Conservation (phyloP, 1,140 invertebrate genomes). For the Manduca sexta region DNA sequence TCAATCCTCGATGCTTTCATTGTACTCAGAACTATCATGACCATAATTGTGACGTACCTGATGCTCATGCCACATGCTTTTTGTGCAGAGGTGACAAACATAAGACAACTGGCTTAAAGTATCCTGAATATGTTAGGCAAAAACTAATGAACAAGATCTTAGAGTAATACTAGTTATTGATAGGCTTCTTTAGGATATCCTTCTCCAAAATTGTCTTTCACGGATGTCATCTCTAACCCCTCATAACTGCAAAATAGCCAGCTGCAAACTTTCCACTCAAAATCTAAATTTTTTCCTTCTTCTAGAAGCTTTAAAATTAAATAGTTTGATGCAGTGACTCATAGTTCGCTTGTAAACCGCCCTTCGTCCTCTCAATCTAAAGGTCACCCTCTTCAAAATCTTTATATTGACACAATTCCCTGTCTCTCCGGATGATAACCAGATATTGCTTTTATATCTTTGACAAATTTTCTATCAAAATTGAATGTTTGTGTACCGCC, state of each 20-base stretch:
- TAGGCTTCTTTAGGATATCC: not conserved
- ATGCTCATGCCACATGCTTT: not conserved
- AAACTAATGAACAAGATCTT: not conserved
- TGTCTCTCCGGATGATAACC: not conserved
- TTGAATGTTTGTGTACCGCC: not conserved
- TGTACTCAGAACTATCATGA: constrained; percentile 1
- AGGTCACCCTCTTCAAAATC: not conserved
- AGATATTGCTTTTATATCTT: not conserved
- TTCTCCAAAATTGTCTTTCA: not conserved
- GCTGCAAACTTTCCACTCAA: too few species aligned
- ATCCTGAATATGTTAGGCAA: not conserved
- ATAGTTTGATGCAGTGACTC: not conserved
- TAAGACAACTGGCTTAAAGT: not conserved
- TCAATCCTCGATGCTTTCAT: constrained; percentile 2
- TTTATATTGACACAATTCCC: not conserved
- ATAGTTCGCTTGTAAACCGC: not conserved
- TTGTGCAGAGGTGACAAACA: not conserved
- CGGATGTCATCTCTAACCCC: not conserved
- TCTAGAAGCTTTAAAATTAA: not conserved
- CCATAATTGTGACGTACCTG: not conserved
- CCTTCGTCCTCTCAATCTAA: not conserved
- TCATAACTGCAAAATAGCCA: too few species aligned
- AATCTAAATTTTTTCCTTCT: not conserved
- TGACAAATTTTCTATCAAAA: not conserved
- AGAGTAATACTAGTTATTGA: not conserved